Base-by-base conservation (phyloP, 2,888 invertebrate genomes). In the Synergus japonicus region DNA sequence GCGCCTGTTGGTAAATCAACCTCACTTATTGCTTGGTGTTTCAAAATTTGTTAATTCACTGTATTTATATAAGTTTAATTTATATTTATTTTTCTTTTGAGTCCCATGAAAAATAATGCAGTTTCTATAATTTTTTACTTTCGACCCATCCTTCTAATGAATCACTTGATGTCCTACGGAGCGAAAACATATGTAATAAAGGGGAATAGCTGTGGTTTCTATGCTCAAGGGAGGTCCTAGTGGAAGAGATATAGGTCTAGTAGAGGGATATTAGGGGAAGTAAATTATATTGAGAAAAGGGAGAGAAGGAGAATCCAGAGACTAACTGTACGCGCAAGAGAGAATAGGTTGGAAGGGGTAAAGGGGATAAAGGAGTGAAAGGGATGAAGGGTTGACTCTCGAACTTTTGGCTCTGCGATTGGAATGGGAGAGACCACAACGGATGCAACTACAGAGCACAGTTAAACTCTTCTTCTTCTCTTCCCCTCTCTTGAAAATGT, bases 361-460 rank as follows among this genome's bases (percentile, higher is more conserved):
- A 67, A 10, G 66, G 67, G 18, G 44, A 46, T 22, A 67, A 9
- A 44, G 18, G 9, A 10, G 58, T 18, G 3, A 58, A 18, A 10
- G 54, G 9, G 58, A 10, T 58, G 18, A 49, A 29, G 49, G 54
- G n/a, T 73, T 49, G 54, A 73, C 41, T 54, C 69, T 66, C 41
- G 73, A 73, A 73, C 73, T 73, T 73, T 73, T 41, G 54, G 41
- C 18, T 12, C 54, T 4, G 73, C 73, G 54, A 54, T 73, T 73
- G 73, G 73, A 73, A 73, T n/a, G 73, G 54, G 73, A 41, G 10
- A 54, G 73, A 73, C 73, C 73, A 73, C 73, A 73, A 41, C 54
- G 54, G 49, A 73, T 73, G 73, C 73, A 73, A 73, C 73, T 73
- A 73, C n/a, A 49, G 41, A 44, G 69, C 22, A 18, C 7, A 22